Evolutionary conservation across 1,140 invertebrate species (phyloP), one percentile per base, ranked within the genome.

Genomic region (Leptestheria dahalacensis): DNA sequence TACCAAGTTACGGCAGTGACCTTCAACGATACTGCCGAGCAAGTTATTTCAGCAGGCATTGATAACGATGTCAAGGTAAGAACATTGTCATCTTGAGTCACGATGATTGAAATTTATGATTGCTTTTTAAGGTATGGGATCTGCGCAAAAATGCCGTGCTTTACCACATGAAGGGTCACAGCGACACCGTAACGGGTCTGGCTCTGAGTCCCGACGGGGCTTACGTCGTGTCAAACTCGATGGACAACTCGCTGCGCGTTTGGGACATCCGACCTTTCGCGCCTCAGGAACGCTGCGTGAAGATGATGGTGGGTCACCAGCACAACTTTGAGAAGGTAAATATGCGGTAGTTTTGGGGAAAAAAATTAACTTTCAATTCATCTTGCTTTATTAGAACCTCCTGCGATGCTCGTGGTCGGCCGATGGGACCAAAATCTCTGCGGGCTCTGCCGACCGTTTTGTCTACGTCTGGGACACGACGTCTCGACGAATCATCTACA

Each of bases 381-480:
- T 61, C 15, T 57, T 57, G 6, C 1, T 65, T 41, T 62, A 54
- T 20, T 68, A 81, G 81, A 90, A 89, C 74, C 74, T 96, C 49
- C 70, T 97, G 20, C 75, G 86, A 18, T 94, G 91, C 72, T 75
- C 82, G 0, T 97, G 93, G 93, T 87, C 91, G 1, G 78, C 82
- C 1, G 81, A 89, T 79, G 89, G 90, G 68, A 84, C 80, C 50
- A 84, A 85, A 73, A 80, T 95, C 26, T 81, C 87, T 2, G 85
- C 88, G 0, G 97, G 97, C 0, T 97, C 93, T 9, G 84, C 92
- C 2, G 97, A 99, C 73, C 77, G 96, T 50, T 93, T 85, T 75
- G 86, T 97, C 9, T 97, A 99, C 71, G 78, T 99, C 50, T 99
- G 95, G 95, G 92, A 99, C 72, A 93, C 91, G 2, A 91, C 87